Conservation (phyloP, 2,113 vertebrate species). For the Lophotis ruficrista region DNA sequence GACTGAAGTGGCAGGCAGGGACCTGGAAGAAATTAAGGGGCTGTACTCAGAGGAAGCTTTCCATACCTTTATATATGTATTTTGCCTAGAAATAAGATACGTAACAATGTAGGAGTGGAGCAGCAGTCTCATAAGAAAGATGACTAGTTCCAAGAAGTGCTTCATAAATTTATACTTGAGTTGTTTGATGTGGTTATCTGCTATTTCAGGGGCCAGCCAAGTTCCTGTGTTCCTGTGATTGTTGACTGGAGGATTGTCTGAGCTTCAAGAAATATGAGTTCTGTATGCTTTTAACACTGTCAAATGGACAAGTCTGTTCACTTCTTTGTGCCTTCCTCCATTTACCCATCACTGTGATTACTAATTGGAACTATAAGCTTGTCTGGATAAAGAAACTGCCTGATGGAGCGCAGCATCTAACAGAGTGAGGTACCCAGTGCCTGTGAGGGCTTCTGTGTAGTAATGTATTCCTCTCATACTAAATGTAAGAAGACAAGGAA, state of each 20-base stretch:
- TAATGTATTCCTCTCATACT: not conserved
- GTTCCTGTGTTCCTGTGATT: not conserved
- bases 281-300: not conserved
- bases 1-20: not conserved
- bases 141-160: not conserved
- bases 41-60: not conserved
- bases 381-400: not conserved
- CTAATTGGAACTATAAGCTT: not conserved
- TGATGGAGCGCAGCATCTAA: not conserved
- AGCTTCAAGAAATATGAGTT: not conserved
- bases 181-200: not conserved
- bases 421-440: accelerated
- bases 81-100: not conserved
- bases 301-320: not conserved
- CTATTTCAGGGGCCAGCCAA: not conserved
- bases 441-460: not conserved
- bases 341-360: not conserved
- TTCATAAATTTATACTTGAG: not conserved
- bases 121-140: not conserved
- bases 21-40: not conserved
- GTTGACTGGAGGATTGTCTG: not conserved
- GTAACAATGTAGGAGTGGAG: not conserved
- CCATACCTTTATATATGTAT: not conserved
- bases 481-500: not conserved
- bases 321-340: not conserved